Evolutionary conservation across 2,797 vertebrate genomes (phyloP), one percentile per base, ranked within the genome.

Genomic region (Oophaga sylvatica): DNA sequence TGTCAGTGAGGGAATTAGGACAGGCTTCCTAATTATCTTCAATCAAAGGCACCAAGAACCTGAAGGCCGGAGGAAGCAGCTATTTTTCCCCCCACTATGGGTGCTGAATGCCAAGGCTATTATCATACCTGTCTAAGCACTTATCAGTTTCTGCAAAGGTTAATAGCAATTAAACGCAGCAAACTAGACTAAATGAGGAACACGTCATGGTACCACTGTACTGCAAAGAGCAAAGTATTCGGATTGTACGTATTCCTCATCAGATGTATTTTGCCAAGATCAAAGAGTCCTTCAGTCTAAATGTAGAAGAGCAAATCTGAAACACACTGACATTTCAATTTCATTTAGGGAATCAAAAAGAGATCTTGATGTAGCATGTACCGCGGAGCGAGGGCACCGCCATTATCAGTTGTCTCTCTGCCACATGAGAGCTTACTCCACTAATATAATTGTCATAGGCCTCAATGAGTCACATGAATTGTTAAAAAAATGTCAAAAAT

Each of bases 111-210:
- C 92, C 86, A 90, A 88, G 93, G 94, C 92, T 94, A 94, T 96
- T 96, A 96, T 93, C 93, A 95, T 93, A 93, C 94, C 96, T 96
- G 94, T 96, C 95, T 96, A 94, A 95, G 96, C 95, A 95, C 93
- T 95, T 94, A 94, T 95, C 91, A 93, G 93, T 92, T 95, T 95
- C 95, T 92, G 91, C 95, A 96, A 97, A 97, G 96, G 96, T 97
- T 97, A 97, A 97, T 97, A 95, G 95, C 94, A 95, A 95, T 95
- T 96, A 96, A 96, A 96, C 94, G 94, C 93, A 95, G 96, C 95
- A 96, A 96, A 96, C 93, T 95, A 95, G 93, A 95, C 92, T 92
- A 94, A 94, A 94, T 93, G 93, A 94, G 94, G 93, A 95, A 93
- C 92, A 92, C 94, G 95, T 95, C 94, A 93, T 92, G 93, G 94